Conservation (phyloP, 2,888 invertebrate genomes). For the Lepetodrilus schrolli region DNA sequence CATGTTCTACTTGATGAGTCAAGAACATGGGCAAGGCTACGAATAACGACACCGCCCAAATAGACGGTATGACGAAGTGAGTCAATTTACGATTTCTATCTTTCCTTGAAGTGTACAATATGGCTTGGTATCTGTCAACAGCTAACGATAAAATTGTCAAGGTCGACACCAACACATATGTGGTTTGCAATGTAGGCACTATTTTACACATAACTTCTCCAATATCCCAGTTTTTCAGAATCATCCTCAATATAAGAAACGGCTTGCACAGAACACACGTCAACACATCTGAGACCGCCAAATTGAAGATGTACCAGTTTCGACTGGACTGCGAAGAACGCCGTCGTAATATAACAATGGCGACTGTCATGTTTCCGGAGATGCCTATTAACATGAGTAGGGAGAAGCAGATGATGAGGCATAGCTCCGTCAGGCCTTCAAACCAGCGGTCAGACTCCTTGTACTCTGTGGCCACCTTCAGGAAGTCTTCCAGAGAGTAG, state of each 20-base stretch:
- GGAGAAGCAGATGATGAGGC: slow-evolving; percentile 28
- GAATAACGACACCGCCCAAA: slow-evolving; percentile 53
- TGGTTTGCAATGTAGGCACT: slow-evolving; percentile 54
- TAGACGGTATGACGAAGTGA: slow-evolving; percentile 36
- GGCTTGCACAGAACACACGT: slow-evolving; percentile 60
- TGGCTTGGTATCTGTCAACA: slow-evolving; percentile 55
- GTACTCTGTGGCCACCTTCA: slow-evolving; percentile 32
- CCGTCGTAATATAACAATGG: slow-evolving; percentile 35
- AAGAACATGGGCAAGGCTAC: slow-evolving; percentile 53
- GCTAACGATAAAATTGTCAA: slow-evolving; percentile 58
- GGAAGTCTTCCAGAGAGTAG: slow-evolving; percentile 45
- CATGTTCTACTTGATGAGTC: slow-evolving; percentile 56
- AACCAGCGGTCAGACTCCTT: slow-evolving; percentile 36
- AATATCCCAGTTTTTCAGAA: slow-evolving; percentile 57
- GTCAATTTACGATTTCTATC: slow-evolving; percentile 39
- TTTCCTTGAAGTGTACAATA: slow-evolving; percentile 45
- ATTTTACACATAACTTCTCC: slow-evolving; percentile 54
- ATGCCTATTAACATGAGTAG: slow-evolving; percentile 35
- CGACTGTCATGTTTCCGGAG: slow-evolving; percentile 42
- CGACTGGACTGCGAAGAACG: slow-evolving; percentile 42
- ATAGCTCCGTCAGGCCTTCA: slow-evolving; percentile 22
- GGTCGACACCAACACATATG: slow-evolving; percentile 59
- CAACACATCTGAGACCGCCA: slow-evolving; percentile 57
- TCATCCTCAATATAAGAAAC: slow-evolving; percentile 54
- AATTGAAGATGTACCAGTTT: slow-evolving; percentile 59